phyloP scores from a whole-genome alignment of 2,888 invertebrate genomes.

The Odiellus spinosus region DNA sequence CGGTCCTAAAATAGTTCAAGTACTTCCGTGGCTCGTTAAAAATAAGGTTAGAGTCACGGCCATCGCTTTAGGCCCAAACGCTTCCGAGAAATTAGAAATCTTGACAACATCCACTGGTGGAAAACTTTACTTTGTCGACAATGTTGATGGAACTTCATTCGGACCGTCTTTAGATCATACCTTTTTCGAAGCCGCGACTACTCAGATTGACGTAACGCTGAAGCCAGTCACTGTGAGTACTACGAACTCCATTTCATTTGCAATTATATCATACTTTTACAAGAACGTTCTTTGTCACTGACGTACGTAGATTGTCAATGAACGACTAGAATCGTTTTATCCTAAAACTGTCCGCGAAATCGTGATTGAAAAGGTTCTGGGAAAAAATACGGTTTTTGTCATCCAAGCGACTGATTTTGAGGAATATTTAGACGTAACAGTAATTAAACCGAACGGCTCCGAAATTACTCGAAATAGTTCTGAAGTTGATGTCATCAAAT shows the following conservation, averaged over 20 bases:
- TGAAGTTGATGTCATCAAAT: conserved; percentile 12
- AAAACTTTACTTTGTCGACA: conserved; percentile 17
- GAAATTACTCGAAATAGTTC: conserved; percentile 9
- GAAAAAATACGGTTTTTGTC: conserved; percentile 21
- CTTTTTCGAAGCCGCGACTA: conserved; percentile 18
- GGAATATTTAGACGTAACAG: conserved; percentile 7
- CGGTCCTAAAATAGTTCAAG: conserved; percentile 15
- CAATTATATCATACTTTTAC: too few relatives aligned
- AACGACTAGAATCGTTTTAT: too few relatives aligned
- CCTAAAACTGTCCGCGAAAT: neutral
- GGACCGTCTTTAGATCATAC: conserved; percentile 13
- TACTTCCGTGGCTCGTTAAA: conserved; percentile 18
- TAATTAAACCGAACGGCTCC: conserved; percentile 15
- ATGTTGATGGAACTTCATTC: conserved; percentile 10
- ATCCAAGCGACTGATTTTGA: conserved; percentile 9
- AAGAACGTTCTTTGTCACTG: too few relatives aligned
- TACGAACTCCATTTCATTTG: conserved; percentile 18
- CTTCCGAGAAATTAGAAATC: conserved; percentile 19
- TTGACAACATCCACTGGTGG: conserved; percentile 17
- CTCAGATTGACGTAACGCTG: conserved; percentile 19
- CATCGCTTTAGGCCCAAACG: conserved; percentile 18
- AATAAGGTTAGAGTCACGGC: conserved; percentile 19
- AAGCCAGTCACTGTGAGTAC: conserved; percentile 18
- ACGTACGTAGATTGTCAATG: too few relatives aligned
- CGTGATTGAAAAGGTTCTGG: conserved; percentile 17